Conservation (phyloP, 2,888 invertebrate species). For the Amblyjoppa fuscipennis region DNA sequence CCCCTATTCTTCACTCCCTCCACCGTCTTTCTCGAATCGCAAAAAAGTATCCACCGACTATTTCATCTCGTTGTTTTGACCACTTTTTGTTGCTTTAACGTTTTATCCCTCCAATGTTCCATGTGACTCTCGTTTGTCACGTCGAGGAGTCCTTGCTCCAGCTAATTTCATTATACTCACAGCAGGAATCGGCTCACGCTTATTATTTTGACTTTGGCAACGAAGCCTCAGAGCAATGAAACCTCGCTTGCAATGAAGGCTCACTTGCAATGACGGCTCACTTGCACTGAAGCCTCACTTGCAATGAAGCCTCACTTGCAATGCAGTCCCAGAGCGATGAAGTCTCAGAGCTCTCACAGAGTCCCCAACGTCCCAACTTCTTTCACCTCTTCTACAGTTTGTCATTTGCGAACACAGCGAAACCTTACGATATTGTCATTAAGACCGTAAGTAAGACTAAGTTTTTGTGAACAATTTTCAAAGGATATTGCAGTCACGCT, state of each 20-base stretch:
- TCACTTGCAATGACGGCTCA: no score
- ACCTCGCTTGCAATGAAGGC: no score
- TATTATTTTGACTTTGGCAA: no score
- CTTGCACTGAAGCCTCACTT: no score
- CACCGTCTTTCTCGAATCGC: not conserved
- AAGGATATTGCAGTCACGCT: no score
- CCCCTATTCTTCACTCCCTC: not conserved
- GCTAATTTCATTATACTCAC: not conserved
- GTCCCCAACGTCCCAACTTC: no score
- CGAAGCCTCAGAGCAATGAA: no score
- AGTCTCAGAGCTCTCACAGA: no score
- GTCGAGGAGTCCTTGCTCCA: not conserved
- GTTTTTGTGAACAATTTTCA: no score
- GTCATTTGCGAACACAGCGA: not conserved
- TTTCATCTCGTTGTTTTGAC: not conserved
- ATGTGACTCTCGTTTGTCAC: not conserved
- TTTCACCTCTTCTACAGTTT: not conserved
- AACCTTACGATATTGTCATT: not conserved
- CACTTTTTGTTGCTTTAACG: not conserved
- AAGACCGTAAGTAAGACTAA: no score
- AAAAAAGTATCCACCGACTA: not conserved
- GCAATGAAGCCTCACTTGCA: no score
- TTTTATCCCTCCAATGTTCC: not conserved
- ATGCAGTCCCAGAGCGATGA: no score
- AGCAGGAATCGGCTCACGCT: not conserved